These are phyloP conservation scores for Budorcas taxicolor DNA, from an alignment of 2,113 vertebrate genomes.

Conservation along the genomic window DNA sequence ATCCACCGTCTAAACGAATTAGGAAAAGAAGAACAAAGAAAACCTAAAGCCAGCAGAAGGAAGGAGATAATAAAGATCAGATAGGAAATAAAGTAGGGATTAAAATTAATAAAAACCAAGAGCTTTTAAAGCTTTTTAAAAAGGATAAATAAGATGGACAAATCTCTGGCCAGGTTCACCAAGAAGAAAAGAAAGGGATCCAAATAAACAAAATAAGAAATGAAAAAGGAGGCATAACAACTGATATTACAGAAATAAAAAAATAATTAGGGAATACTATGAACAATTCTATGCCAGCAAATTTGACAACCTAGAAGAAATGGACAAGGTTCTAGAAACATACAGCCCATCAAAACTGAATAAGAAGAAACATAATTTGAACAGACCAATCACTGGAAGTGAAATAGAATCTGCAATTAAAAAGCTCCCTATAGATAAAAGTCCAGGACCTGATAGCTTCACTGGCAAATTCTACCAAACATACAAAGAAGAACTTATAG, in stretches of 20 bases:
- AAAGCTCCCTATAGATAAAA: background rate
- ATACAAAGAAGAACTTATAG: background rate
- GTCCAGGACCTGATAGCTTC: background rate
- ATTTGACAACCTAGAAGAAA: background rate
- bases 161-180: background rate
- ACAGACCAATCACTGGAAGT: background rate
- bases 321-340: background rate
- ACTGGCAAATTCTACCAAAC: background rate
- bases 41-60: background rate
- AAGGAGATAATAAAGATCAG: background rate
- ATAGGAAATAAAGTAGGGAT: background rate
- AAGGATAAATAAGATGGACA: background rate
- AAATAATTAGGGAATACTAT: background rate
- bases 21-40: background rate
- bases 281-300: background rate
- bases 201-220: background rate
- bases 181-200: background rate
- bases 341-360: background rate
- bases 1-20: background rate
- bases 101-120: background rate
- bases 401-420: background rate
- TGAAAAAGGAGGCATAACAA: background rate
- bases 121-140: background rate
- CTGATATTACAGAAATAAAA: background rate
- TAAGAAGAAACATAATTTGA: background rate